Percentiles rank a stretch among this genome's conserved stretches.
Evolutionary conservation across 2,888 invertebrate genomes (phyloP).

Genomic region (Sceliomorpha sp.): DNA sequence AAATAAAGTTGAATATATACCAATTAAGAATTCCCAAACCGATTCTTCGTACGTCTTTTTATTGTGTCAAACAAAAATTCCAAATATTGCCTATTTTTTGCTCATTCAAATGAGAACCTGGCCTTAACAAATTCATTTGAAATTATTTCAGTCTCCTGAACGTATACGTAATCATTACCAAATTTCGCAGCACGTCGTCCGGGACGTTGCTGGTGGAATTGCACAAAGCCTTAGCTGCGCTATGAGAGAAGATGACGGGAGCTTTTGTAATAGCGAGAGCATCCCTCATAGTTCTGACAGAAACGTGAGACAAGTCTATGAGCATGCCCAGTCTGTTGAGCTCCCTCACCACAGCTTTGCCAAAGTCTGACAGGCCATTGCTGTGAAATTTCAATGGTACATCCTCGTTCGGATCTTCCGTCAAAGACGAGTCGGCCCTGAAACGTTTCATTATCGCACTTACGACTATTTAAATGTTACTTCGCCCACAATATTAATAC

Average conservation of each 20-base stretch:
- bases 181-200: conserved; percentile 82
- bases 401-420: conserved; percentile 77
- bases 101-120: too few relatives aligned
- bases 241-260: conserved; percentile 85
- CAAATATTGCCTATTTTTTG: too few relatives aligned
- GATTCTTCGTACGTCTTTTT: too few relatives aligned
- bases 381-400: conserved; percentile 74
- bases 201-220: conserved; percentile 83
- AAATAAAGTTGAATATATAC: too few relatives aligned
- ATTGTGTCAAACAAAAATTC: too few relatives aligned
- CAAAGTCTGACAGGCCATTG: conserved; percentile 74
- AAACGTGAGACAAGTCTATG: conserved; percentile 85
- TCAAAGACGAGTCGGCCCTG: conserved; percentile 79
- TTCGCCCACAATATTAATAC: too few relatives aligned
- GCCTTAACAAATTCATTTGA: too few relatives aligned
- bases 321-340: conserved; percentile 87
- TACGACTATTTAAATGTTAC: too few relatives aligned
- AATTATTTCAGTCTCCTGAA: too few relatives aligned
- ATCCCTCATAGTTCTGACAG: conserved; percentile 84
- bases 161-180: too few relatives aligned
- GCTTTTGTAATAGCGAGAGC: conserved; percentile 83
- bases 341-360: conserved; percentile 84
- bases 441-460: too few relatives aligned
- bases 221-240: conserved; percentile 84
- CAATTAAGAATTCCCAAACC: too few relatives aligned